Conservation (phyloP, 2,797 vertebrate species). For the Cetoscarus ocellatus region DNA sequence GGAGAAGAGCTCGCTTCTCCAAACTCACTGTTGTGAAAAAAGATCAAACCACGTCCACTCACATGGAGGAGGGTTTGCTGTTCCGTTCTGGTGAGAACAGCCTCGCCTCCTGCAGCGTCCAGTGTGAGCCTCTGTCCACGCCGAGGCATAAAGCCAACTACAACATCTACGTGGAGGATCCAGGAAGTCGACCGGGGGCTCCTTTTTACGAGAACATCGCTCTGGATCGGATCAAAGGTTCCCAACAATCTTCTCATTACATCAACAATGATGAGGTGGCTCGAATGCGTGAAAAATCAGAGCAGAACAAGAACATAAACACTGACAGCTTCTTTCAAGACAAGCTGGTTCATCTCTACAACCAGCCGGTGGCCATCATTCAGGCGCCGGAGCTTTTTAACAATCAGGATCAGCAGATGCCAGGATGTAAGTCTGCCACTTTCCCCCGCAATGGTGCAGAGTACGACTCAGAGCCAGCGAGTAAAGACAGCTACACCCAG, state of each 20-base stretch:
- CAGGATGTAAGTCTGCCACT: conserved; percentile 89
- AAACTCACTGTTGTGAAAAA: conserved; percentile 91
- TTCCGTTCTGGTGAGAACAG: conserved; percentile 86
- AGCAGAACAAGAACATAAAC: conserved; percentile 84
- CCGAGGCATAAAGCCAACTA: conserved; percentile 89
- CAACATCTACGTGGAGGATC: conserved; percentile 93
- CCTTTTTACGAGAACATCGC: conserved; percentile 84
- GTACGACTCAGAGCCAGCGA: conserved; percentile 86
- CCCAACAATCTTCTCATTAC: conserved; percentile 78
- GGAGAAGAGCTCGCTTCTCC: conserved; percentile 84
- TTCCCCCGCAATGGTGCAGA: conserved; percentile 91
- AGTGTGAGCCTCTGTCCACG: conserved; percentile 79
- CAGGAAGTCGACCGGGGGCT: conserved; percentile 76
- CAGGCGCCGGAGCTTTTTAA: conserved; percentile 90
- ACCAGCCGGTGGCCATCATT: conserved; percentile 90
- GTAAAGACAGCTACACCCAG: conserved; percentile 88
- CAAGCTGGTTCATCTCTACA: conserved; percentile 91
- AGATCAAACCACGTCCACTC: conserved; percentile 96
- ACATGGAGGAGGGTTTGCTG: conserved; percentile 87
- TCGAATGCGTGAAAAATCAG: conserved; percentile 81
- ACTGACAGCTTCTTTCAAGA: conserved; percentile 85
- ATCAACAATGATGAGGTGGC: conserved; percentile 82
- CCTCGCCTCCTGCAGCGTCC: conserved; percentile 79
- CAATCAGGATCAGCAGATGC: conserved; percentile 83
- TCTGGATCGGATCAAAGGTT: conserved; percentile 73